These are phyloP conservation scores for Drosophila equinoxialis DNA, from an alignment of 1,140 invertebrate species.

Conservation along the genomic window DNA sequence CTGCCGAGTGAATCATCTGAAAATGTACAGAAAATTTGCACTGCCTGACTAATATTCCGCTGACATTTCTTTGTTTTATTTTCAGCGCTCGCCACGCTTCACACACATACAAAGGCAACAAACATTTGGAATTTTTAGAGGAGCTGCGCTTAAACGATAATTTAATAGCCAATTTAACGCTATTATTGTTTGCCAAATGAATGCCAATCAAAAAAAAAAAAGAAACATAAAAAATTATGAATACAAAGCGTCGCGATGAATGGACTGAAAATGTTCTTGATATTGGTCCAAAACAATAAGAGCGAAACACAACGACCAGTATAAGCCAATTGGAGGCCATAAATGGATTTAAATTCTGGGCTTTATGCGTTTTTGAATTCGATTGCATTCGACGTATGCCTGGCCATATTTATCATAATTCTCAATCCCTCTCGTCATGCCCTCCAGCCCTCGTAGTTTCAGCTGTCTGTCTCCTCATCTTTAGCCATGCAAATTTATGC, in stretches of 20 bases:
- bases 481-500: slow-evolving; percentile 47
- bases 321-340: slow-evolving; percentile 45
- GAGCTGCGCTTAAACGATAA: slow-evolving; percentile 67
- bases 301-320: slow-evolving; percentile 26
- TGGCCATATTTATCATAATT: slow-evolving; percentile 31
- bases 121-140: not conserved
- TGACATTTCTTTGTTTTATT: slow-evolving; percentile 46
- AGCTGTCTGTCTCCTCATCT: not conserved
- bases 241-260: slow-evolving; percentile 37
- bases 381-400: slow-evolving; percentile 18
- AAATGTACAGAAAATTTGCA: slow-evolving; percentile 8
- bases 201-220: slow-evolving; percentile 28
- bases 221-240: slow-evolving; percentile 4
- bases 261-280: slow-evolving; percentile 54
- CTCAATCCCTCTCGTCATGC: not conserved
- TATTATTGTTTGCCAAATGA: slow-evolving; percentile 49
- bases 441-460: not conserved
- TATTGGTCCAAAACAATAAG: slow-evolving; percentile 54
- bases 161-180: slow-evolving; percentile 74
- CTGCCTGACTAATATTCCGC: slow-evolving; percentile 43
- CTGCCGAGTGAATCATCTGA: slow-evolving; percentile 37
- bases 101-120: not conserved
- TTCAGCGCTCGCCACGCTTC: slow-evolving; percentile 23
- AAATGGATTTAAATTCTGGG: slow-evolving; percentile 38
- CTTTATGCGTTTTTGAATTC: slow-evolving; percentile 38